Evolutionary conservation across 2,113 vertebrate species (phyloP).

Genomic region (Aramus guarauna): DNA sequence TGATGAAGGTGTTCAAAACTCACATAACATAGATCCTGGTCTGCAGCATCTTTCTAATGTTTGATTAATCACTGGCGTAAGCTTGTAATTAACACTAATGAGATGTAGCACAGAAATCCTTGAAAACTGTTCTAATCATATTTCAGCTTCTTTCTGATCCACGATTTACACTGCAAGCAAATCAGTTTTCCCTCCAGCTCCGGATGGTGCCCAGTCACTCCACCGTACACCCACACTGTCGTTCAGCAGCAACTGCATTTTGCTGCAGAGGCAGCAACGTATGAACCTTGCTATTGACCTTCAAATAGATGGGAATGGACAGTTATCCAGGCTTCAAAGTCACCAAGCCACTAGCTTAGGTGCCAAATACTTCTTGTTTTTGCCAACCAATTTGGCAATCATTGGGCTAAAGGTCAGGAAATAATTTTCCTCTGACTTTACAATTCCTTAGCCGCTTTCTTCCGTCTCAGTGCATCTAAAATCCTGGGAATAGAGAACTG

Average conservation of each 20-base stretch:
- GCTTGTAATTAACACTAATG: constrained; percentile 9
- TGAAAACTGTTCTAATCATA: not conserved
- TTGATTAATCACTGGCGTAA: not conserved
- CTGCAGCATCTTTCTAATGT: not conserved
- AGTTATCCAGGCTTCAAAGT: not conserved
- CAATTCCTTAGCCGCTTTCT: constrained; percentile 5
- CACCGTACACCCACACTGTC: not conserved
- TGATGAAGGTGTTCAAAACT: not conserved
- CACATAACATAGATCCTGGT: not conserved
- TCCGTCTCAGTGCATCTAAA: not conserved
- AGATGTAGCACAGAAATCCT: not conserved
- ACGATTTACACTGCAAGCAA: not conserved
- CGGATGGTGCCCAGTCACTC: not conserved
- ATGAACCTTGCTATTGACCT: not conserved
- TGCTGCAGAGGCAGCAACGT: not conserved
- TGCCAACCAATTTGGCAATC: not conserved
- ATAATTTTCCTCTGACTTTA: not conserved
- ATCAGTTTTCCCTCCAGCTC: not conserved
- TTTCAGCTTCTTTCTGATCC: not conserved
- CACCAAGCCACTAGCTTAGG: not conserved
- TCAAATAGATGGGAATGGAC: not conserved
- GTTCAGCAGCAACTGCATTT: not conserved
- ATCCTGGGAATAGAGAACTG: not conserved
- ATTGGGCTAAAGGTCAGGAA: constrained; percentile 7
- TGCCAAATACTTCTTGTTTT: not conserved